A percentile compares a stretch with the other conserved stretches of the same genome.
phyloP scores from a whole-genome alignment of 2,797 vertebrate genomes.

The Passerculus sandwichensis region DNA sequence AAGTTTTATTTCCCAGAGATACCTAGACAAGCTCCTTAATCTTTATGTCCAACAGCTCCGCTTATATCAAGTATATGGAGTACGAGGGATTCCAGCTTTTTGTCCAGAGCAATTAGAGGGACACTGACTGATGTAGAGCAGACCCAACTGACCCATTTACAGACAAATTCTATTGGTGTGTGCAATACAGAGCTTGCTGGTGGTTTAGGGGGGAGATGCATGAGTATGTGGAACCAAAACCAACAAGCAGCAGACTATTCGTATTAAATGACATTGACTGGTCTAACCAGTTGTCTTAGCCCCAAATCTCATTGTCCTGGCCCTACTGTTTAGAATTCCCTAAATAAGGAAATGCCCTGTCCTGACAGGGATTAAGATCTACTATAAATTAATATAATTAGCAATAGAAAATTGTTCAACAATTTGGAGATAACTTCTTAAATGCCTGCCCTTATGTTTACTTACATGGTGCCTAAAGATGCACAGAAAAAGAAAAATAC shows the following conservation, averaged over 20 bases:
- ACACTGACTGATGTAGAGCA: not conserved
- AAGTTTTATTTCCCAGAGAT: not conserved
- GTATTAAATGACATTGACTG: not conserved
- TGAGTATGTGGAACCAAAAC: not conserved
- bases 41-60: not conserved
- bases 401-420: not conserved
- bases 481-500: not conserved
- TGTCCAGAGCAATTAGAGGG: not conserved
- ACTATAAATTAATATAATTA: not conserved
- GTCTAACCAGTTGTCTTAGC: not conserved
- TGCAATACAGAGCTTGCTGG: not conserved
- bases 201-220: not conserved
- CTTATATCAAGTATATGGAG: accelerated
- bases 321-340: not conserved
- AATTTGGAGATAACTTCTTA: not conserved
- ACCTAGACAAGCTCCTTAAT: not conserved
- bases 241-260: not conserved
- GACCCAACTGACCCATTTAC: not conserved
- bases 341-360: not conserved
- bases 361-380: not conserved
- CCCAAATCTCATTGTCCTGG: not conserved
- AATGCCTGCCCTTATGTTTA: not conserved
- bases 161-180: not conserved
- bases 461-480: not conserved
- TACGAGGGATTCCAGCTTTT: not conserved